Evolutionary conservation across 1,140 invertebrate species (phyloP), one percentile per base, ranked within the genome.

Genomic region (Tribolium castaneum): DNA sequence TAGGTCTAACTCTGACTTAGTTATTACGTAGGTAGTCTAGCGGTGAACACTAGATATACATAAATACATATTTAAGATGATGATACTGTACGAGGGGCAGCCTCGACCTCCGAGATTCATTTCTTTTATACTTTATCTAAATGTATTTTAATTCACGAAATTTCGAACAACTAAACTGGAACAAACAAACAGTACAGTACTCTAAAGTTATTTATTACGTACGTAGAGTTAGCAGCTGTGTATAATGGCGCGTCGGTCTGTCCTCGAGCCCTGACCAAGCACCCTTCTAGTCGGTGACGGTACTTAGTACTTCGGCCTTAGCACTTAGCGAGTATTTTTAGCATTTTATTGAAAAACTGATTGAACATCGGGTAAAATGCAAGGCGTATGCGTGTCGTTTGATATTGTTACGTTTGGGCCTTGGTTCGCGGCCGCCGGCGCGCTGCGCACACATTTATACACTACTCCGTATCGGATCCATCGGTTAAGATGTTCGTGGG

Each of bases 401-500:
- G 6, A n/a, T 19, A 19, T 35, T 45, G 39, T 72, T 54, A 30
- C 12, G 49, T 73, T 73, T 51, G 10, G 25, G 51, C 35, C 35
- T 75, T 73, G 81, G 80, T 79, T 84, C 80, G 81, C 75, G 81
- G 50, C 77, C 52, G 74, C 80, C 75, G 79, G 77, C 73, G 76
- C 76, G 78, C 80, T 80, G 83, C 83, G 83, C 85, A 86, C 85
- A 86, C 82, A 82, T 83, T 84, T 83, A 83, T 83, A 84, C 80
- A 84, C 80, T 85, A 85, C 83, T 86, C 85, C 84, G 83, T 85
- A 86, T 85, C 85, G 85, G 85, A 85, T 82, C 77, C 77, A 81
- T 70, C 72, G 54, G 45, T 74, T 73, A 73, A 50, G 50, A 39
- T 52, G 70, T 72, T 50, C 70, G 39, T 19, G 9, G 12, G 6